Evolutionary conservation across 1,140 invertebrate genomes (phyloP), one percentile per base, ranked within the genome.

Genomic region (Thaumatotibia leucotreta): DNA sequence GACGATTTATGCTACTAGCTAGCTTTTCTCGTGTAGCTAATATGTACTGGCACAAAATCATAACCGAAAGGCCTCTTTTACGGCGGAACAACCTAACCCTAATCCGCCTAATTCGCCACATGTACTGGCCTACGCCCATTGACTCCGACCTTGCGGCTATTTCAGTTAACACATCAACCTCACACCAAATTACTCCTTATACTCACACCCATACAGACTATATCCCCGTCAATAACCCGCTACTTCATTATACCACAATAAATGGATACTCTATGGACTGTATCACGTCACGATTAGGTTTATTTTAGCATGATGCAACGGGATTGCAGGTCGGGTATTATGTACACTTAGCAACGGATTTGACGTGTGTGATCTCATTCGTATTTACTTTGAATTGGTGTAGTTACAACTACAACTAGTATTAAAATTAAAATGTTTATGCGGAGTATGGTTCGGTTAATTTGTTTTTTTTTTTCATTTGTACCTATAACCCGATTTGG

Each of bases 361-460:
- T 45, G 20, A 17, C 20, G 39, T 9, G 17, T 20, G 39, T 45
- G 39, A 45, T 45, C 39, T 45, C 39, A 45, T 20, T 45, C 39
- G 39, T 45, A 45, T 45, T 45, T 20, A 45, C 14, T 45, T 45
- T 45, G 39, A n/a, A 20, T 45, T 20, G 39, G 9, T 45, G 39
- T 45, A 20, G 39, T 20, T 45, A 45, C 17, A 9, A n/a, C n/a
- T n/a, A n/a, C n/a, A n/a, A 20, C 20, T 27, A 10, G 27, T n/a
- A 32, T 54, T 39, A 23, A n/a, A n/a, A n/a, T n/a, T n/a, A n/a
- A 20, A 35, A 17, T 31, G 72, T 61, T 77, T 61, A 45, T 20
- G 20, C 65, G 65, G 11, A 14, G 35, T 39, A 4, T 1, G 0
- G 32, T 2, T 11, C 32, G 10, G 32, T 33, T 11, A 11, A 33